These are phyloP conservation scores for Sus cebifrons DNA, from an alignment of 2,797 vertebrate species.

Conservation along the genomic window DNA sequence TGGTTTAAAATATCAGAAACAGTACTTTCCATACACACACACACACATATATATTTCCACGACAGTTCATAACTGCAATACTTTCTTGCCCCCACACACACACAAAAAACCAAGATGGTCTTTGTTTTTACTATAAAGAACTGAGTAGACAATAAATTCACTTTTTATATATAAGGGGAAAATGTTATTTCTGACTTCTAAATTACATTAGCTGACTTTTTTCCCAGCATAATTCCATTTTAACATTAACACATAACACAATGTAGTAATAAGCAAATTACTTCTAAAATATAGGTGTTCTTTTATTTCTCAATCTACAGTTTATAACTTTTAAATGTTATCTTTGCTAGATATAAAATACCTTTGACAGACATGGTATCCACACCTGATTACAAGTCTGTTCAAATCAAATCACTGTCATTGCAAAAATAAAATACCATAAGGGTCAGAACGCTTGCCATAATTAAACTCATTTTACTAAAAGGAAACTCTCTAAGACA, in stretches of 20 bases:
- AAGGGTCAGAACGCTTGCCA: conserved; percentile 6
- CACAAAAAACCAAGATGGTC: conserved; percentile 1
- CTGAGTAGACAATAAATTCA: background rate
- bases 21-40: background rate
- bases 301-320: background rate
- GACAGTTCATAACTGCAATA: background rate
- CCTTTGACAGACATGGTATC: background rate
- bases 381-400: background rate
- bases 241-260: background rate
- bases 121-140: conserved; percentile 50
- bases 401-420: background rate
- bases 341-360: background rate
- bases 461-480: background rate
- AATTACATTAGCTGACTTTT: background rate
- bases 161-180: background rate
- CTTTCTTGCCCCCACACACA: background rate
- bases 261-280: background rate
- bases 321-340: conserved; percentile 25
- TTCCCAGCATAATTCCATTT: background rate
- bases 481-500: conserved; percentile 29
- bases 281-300: background rate
- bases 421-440: background rate
- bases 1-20: conserved; percentile 8
- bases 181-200: conserved; percentile 45
- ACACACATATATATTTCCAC: background rate